Evolutionary conservation across 2,113 vertebrate species (phyloP).

Genomic region (Oncorhynchus gorbuscha): DNA sequence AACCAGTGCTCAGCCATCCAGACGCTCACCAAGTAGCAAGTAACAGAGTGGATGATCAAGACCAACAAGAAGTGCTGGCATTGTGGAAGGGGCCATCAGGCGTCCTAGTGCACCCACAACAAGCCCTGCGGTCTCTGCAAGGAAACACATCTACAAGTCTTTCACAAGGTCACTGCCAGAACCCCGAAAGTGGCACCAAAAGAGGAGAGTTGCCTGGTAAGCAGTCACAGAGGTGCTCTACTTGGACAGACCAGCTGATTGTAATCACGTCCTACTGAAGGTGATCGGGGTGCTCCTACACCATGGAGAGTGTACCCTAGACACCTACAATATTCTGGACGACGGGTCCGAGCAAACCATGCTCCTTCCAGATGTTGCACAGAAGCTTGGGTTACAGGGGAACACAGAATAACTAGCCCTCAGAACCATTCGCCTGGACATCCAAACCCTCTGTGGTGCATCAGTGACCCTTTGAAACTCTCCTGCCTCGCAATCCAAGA

Average conservation of each 20-base stretch:
- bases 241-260: not conserved
- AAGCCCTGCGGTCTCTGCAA: slow-evolving; percentile 7
- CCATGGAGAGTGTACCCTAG: too few relatives aligned
- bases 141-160: not conserved
- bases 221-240: not conserved
- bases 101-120: not conserved
- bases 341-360: too few relatives aligned
- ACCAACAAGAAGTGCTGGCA: slow-evolving; percentile 11
- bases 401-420: too few relatives aligned
- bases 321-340: too few relatives aligned
- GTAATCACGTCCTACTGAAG: slow-evolving; percentile 13
- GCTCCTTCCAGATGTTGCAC: too few relatives aligned
- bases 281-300: not conserved
- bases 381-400: too few relatives aligned
- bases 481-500: too few relatives aligned
- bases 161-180: slow-evolving; percentile 21
- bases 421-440: too few relatives aligned
- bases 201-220: not conserved
- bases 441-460: too few relatives aligned
- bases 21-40: slow-evolving; percentile 1
- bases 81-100: not conserved
- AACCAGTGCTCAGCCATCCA: not conserved
- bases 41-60: not conserved
- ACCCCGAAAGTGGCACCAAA: not conserved
- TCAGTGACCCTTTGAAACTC: too few relatives aligned